Conservation (phyloP, 2,797 vertebrate species). For the Setipinna tenuifilis region DNA sequence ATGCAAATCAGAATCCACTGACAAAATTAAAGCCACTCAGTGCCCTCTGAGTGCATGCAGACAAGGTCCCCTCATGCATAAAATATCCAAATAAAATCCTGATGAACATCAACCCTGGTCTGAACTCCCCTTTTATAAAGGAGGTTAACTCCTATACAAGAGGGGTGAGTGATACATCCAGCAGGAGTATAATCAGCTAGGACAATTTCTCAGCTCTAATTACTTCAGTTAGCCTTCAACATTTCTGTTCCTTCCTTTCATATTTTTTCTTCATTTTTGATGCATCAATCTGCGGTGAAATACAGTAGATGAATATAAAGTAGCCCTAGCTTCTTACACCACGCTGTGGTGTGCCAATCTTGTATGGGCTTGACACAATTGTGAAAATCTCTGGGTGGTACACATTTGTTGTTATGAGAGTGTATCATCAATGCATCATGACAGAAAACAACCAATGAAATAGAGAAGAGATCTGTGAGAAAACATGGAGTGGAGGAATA, state of each 20-base stretch:
- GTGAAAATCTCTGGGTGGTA: no score
- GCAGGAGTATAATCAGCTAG: slow-evolving; percentile 37
- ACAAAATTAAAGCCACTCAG: slow-evolving; percentile 61
- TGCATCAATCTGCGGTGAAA: neutral
- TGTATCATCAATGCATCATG: neutral
- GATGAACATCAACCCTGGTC: slow-evolving; percentile 62
- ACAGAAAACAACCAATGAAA: neutral
- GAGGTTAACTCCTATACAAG: slow-evolving; percentile 36
- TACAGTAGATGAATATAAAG: neutral
- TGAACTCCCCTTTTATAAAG: slow-evolving; percentile 50
- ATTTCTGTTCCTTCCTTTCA: neutral
- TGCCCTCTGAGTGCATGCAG: slow-evolving; percentile 58
- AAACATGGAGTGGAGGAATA: neutral
- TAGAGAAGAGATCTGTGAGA: no score
- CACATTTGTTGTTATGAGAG: neutral
- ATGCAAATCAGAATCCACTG: slow-evolving; percentile 52
- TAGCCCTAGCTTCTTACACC: neutral
- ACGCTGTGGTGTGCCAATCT: no score
- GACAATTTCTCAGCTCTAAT: slow-evolving; percentile 52
- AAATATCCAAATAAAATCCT: slow-evolving; percentile 55
- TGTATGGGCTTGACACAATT: no score
- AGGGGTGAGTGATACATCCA: slow-evolving; percentile 22
- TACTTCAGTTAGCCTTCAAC: slow-evolving; percentile 51
- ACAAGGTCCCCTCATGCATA: slow-evolving; percentile 63
- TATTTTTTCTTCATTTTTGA: neutral